Evolutionary conservation across 2,797 vertebrate genomes (phyloP).

Genomic region (Anguilla obscura): DNA sequence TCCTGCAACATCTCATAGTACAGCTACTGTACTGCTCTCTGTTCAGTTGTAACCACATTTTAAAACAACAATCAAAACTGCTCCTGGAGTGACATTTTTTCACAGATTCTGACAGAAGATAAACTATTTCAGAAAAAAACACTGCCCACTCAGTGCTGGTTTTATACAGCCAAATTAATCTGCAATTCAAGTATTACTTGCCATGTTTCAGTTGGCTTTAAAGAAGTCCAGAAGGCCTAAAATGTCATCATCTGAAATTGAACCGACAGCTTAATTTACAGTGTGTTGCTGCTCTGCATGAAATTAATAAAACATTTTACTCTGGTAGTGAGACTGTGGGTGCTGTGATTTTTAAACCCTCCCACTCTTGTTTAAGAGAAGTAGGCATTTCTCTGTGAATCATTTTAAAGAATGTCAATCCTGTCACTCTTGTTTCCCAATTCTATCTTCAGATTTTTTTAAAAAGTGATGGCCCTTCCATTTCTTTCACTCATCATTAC

Average conservation of each 20-base stretch:
- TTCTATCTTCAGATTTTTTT: conserved; percentile 60
- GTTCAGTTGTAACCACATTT: neutral
- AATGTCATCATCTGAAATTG: neutral
- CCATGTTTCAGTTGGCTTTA: neutral
- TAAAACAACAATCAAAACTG: neutral
- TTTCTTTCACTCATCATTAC: conserved; percentile 62
- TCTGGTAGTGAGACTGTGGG: neutral
- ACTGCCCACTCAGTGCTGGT: neutral
- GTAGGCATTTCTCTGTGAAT: neutral
- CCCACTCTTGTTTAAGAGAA: neutral
- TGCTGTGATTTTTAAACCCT: neutral
- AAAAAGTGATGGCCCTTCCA: conserved; percentile 65
- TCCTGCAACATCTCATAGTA: neutral
- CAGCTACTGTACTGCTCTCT: neutral
- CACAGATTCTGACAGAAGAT: neutral
- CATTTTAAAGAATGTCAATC: neutral
- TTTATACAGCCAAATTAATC: neutral
- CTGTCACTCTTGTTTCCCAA: neutral
- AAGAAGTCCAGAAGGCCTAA: neutral
- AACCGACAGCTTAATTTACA: neutral
- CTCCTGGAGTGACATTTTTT: neutral
- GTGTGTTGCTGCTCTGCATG: neutral
- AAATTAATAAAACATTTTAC: neutral
- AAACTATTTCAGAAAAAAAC: neutral
- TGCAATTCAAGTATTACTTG: neutral